Evolutionary conservation across 53 echinoderm and acorn worm genomes (phyloP), one percentile per base, ranked within the genome.

Genomic region (Astropecten irregularis): DNA sequence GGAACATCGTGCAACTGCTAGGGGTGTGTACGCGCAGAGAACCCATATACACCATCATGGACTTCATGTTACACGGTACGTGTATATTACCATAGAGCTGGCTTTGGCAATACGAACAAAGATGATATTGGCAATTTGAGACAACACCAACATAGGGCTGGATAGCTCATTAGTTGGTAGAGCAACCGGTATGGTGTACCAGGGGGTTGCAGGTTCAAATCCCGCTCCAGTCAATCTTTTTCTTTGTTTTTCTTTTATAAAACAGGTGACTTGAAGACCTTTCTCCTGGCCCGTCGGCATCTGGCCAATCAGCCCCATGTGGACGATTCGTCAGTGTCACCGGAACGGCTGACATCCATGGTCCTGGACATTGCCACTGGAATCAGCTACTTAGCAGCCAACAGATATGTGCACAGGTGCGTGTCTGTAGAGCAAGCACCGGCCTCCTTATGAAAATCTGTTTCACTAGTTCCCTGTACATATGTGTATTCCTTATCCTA

Each of bases 1-100:
- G 73, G 31, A 95, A 95, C 33, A 91, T 95, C 28, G 84, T 95
- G 31, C 84, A 76, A 58, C 69, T 95, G 2, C 84, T 92, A 19
- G 95, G 95, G 4, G 93, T 95, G n/a, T 95, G 95, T 30, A 95
- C 95, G n/a, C 85, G 91, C 46, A 91, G 95, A 21, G 93, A 93
- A 49, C 95, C 95, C 22, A 76, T 93, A 50, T 95, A 95, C 52
- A 90, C 89, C 35, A 86, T 95, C 60, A 95, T 95, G 95, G 95
- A 95, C 19, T 95, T 93, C 60, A 95, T 95, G 95, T 64, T 95
- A 25, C 93, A 95, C 68, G 95, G 95, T 95, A 82, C 53, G 86
- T 84, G n/a, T n/a, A n/a, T 34, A 15, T 10, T 21, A 83, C 21
- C 13, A 35, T 19, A 28, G 20, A 0, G 20, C 56, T 25, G 25